phyloP scores from a whole-genome alignment of 2,797 vertebrate species.

The Sebastes iracundus region DNA sequence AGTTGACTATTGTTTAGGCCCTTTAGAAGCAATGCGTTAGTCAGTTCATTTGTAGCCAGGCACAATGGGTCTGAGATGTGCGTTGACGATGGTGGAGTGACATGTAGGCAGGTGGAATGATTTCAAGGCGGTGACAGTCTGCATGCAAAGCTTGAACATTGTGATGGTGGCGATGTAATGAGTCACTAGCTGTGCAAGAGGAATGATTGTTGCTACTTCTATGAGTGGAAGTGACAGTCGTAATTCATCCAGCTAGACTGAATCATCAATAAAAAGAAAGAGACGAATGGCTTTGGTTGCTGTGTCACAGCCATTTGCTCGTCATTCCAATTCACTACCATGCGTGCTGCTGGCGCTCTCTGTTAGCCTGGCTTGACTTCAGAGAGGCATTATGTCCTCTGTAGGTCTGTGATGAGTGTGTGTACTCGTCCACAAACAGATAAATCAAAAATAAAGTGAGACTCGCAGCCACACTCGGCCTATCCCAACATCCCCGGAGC shows the following conservation, averaged over 20 bases:
- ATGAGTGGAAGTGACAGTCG: slow-evolving; percentile 31
- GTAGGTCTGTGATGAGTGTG: slow-evolving; percentile 42
- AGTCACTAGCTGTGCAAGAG: slow-evolving; percentile 38
- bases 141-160: slow-evolving; percentile 10
- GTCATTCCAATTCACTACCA: slow-evolving; percentile 33
- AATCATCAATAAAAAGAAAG: slow-evolving; percentile 52
- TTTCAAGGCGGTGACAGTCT: slow-evolving; percentile 7
- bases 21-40: neutral
- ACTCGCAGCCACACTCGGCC: slow-evolving; percentile 15
- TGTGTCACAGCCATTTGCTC: slow-evolving; percentile 51
- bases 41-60: neutral
- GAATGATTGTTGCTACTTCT: slow-evolving; percentile 7
- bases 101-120: slow-evolving; percentile 37
- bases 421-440: slow-evolving; percentile 39
- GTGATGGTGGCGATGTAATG: slow-evolving; percentile 36
- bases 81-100: slow-evolving; percentile 5
- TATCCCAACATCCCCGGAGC: slow-evolving; percentile 22
- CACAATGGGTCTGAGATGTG: neutral
- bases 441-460: slow-evolving; percentile 55
- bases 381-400: slow-evolving; percentile 21
- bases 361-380: slow-evolving; percentile 37
- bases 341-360: slow-evolving; percentile 12
- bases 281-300: slow-evolving; percentile 19
- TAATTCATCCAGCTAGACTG: slow-evolving; percentile 43
- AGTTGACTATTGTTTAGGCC: neutral